Conservation (phyloP, 2,113 vertebrate genomes). For the Odocoileus virginianus region DNA sequence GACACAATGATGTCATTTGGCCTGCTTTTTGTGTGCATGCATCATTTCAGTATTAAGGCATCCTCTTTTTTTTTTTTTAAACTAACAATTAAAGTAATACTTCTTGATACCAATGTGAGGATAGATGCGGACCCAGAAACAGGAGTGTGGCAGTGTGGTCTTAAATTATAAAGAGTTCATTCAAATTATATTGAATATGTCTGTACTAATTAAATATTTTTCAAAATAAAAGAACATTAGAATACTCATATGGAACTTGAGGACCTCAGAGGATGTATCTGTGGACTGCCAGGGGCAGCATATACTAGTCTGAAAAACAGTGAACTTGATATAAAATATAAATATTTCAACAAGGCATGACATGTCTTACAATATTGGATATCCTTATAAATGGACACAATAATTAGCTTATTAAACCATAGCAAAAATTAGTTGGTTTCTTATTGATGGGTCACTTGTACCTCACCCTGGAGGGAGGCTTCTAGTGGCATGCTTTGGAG, state of each 20-base stretch:
- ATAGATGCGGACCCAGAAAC: slow-evolving; percentile 14
- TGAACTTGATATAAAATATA: slow-evolving; percentile 12
- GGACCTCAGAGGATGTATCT: not conserved
- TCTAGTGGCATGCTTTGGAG: not conserved
- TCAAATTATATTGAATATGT: slow-evolving; percentile 15
- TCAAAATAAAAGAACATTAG: not conserved
- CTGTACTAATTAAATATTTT: not conserved
- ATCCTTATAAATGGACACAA: not conserved
- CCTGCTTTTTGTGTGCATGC: slow-evolving; percentile 33
- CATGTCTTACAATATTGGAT: not conserved
- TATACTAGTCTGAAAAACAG: not conserved
- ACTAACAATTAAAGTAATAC: not conserved
- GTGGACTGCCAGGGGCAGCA: not conserved
- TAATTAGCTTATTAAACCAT: slow-evolving; percentile 13
- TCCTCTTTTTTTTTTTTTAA: not conserved
- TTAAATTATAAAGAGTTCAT: not conserved
- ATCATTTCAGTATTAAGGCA: slow-evolving; percentile 49
- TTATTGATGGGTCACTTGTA: not conserved
- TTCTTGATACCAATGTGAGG: slow-evolving; percentile 33
- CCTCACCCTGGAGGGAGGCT: not conserved
- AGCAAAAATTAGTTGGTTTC: not conserved
- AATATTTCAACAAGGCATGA: slow-evolving; percentile 5
- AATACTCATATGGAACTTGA: slow-evolving; percentile 3
- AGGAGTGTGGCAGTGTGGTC: not conserved
- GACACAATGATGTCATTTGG: slow-evolving; percentile 47